Percentiles rank a stretch among this genome's conserved stretches.
Evolutionary conservation across 2,888 invertebrate genomes (phyloP).

Genomic region (Drosophila diplacantha): DNA sequence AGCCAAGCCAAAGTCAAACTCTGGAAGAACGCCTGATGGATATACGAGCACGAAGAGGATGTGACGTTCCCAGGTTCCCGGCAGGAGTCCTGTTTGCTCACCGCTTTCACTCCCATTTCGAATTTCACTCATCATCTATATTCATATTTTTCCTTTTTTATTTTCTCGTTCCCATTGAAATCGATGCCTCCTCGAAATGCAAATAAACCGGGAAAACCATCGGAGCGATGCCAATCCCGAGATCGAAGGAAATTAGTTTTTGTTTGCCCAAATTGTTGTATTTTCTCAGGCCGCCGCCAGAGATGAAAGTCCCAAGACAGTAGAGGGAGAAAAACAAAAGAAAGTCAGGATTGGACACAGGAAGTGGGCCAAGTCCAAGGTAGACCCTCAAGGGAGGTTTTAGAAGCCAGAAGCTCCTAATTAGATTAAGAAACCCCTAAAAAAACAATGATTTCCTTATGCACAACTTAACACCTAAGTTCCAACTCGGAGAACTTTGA

Average conservation of each 20-base stretch:
- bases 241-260: slow-evolving; percentile 26
- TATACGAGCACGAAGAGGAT: slow-evolving; percentile 46
- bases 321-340: background rate
- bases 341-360: slow-evolving; percentile 36
- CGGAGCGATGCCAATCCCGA: slow-evolving; percentile 23
- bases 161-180: slow-evolving; percentile 53
- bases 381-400: background rate
- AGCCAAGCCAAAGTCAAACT: slow-evolving; percentile 45
- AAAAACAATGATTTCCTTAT: background rate
- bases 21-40: slow-evolving; percentile 57
- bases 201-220: slow-evolving; percentile 47
- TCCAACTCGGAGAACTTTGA: background rate
- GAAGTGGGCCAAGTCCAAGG: slow-evolving; percentile 39
- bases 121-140: slow-evolving; percentile 54
- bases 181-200: slow-evolving; percentile 58
- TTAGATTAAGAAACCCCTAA: background rate
- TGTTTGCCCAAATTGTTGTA: slow-evolving; percentile 59
- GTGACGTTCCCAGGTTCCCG: background rate
- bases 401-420: background rate
- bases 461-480: background rate
- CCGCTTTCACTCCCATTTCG: slow-evolving; percentile 40
- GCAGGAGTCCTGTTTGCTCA: slow-evolving; percentile 12
- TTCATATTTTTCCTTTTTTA: slow-evolving; percentile 31
- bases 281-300: slow-evolving; percentile 56
- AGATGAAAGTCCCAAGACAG: slow-evolving; percentile 54